phyloP scores from a whole-genome alignment of 1,140 invertebrate species.

The Coenobita brevimanus region DNA sequence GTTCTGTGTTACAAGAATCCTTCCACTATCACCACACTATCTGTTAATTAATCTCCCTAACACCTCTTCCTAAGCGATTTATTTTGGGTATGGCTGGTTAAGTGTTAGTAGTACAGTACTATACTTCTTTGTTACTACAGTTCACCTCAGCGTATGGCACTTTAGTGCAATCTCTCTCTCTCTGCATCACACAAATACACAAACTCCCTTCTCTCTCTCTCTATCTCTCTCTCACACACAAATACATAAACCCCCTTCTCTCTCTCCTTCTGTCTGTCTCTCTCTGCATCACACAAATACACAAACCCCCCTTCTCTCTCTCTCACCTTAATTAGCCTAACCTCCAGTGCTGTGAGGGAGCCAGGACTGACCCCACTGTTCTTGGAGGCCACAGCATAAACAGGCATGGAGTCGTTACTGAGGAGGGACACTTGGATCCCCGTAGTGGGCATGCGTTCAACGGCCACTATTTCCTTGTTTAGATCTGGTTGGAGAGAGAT shows the following conservation, averaged over 20 bases:
- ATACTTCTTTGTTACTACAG: no score
- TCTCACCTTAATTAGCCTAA: neutral
- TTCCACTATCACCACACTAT: no score
- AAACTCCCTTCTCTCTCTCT: no score
- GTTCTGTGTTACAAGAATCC: no score
- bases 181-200: neutral
- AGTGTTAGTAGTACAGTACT: no score
- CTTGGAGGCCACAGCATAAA: neutral
- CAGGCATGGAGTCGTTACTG: conserved; percentile 4
- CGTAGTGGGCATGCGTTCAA: neutral
- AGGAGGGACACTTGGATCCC: conserved; percentile 17
- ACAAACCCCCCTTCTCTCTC: neutral
- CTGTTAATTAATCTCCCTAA: no score
- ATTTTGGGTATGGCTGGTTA: no score
- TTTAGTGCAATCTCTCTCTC: no score
- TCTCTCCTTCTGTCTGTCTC: neutral
- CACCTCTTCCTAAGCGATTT: no score
- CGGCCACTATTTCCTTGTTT: neutral
- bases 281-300: no score
- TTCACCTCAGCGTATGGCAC: no score
- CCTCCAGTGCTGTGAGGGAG: neutral
- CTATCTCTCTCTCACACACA: neutral
- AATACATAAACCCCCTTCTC: neutral
- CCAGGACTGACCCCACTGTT: neutral
- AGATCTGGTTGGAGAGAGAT: neutral